Base-by-base conservation (phyloP, 2,888 invertebrate genomes). In the Pocota personata region DNA sequence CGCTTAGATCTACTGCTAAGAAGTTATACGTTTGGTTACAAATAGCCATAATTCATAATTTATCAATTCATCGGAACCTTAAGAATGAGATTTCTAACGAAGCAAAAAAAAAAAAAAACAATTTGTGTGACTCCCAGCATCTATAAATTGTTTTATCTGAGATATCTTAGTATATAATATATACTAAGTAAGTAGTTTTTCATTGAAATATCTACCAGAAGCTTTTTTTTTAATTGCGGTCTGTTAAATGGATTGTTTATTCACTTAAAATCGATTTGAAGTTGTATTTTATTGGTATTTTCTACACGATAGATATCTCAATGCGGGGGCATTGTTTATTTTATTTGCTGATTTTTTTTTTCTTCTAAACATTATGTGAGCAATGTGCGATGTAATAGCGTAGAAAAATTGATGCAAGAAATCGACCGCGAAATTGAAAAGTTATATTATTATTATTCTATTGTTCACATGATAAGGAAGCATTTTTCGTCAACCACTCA, bases 381-480 rank as follows among this genome's bases (percentile, higher is more conserved):
- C 14, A 3, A 55, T 55, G 55, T 32, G 32, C 14, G 10, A 55
- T 55, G 55, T 32, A 30, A 52, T 6, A 52, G 12, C 30, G 7
- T 30, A 8, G 7, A 6, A 16, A 55, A 55, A 32, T 32, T 10
- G 14, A 16, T 30, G 32, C 14, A 55, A 10, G 14, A 55, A 32
- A 32, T 55, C n/a, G 30, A 55, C 32, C 55, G 32, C n/a, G 12
- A 55, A 19, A 32, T 55, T 32, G 4, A 48, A 48, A 4, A 19
- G 8, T 8, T 16, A 46, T 10, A 19, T 16, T 19, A 46, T 46
- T 46, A 16, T 14, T 16, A 30, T 14, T 32, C 55, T 12, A 55
- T 55, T 55, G 55, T 55, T 16, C 7, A 55, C 19, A 30, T 19
- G 14, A 55, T 16, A 55, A 55, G 55, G 55, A 55, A 55, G 19